A percentile compares a stretch with the other conserved stretches of the same genome.
phyloP scores from a whole-genome alignment of 1,140 invertebrate genomes.

The Chironomus striatipennis region DNA sequence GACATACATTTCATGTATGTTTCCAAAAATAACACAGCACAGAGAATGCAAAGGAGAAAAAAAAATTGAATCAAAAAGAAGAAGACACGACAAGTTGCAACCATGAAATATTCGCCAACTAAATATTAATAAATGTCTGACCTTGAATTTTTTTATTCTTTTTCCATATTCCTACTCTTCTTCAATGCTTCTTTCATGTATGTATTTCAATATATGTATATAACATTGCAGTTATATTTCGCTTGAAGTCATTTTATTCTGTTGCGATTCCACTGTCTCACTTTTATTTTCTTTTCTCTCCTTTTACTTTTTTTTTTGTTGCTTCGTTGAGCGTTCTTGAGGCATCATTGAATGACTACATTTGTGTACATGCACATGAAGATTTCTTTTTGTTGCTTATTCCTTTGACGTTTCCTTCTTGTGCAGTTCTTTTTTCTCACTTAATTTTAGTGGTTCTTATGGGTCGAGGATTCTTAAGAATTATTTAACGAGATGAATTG shows the following conservation, averaged over 20 bases:
- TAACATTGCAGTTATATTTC: slow-evolving; percentile 22
- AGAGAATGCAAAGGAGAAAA: background rate
- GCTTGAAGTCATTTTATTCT: slow-evolving; percentile 11
- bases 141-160: background rate
- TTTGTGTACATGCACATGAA: background rate
- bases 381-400: slow-evolving; percentile 5
- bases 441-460: background rate
- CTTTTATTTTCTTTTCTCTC: slow-evolving; percentile 23
- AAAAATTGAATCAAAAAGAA: background rate
- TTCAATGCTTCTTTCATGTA: too few species aligned
- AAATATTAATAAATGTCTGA: slow-evolving; percentile 24
- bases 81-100: slow-evolving; percentile 14
- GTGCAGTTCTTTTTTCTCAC: background rate
- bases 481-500: too few species aligned
- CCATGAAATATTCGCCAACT: slow-evolving; percentile 23
- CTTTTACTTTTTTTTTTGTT: slow-evolving; percentile 22
- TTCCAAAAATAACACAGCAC: slow-evolving; percentile 10
- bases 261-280: slow-evolving; percentile 24
- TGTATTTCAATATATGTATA: background rate
- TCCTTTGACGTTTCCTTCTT: slow-evolving; percentile 5
- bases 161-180: background rate
- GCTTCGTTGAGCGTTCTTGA: slow-evolving; percentile 1
- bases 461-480: background rate
- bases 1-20: background rate
- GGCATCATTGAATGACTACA: slow-evolving; percentile 3